A percentile compares a stretch with the other conserved stretches of the same genome.
Evolutionary conservation across 2,888 invertebrate genomes (phyloP).

Genomic region (Cephus runcator): DNA sequence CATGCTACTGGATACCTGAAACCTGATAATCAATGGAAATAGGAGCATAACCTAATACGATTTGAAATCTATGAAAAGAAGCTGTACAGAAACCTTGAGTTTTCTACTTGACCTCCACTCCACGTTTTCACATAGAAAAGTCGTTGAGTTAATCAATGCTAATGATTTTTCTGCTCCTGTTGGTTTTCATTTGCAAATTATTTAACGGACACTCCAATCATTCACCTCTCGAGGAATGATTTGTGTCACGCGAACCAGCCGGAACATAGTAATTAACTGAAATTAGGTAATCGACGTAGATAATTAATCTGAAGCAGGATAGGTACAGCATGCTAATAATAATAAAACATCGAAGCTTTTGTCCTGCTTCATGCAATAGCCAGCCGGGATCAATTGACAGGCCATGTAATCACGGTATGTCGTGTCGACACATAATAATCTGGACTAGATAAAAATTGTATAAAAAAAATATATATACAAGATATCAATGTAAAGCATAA

Average conservation of each 20-base stretch:
- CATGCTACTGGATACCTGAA: background rate
- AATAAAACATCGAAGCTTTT: background rate
- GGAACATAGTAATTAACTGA: constrained; percentile 30
- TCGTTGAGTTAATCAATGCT: background rate
- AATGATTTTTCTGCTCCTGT: background rate
- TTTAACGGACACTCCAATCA: background rate
- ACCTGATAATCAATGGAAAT: background rate
- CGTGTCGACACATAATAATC: background rate
- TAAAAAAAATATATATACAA: background rate
- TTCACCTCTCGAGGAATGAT: background rate
- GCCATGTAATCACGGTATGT: background rate
- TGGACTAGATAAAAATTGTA: background rate
- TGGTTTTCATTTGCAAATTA: background rate
- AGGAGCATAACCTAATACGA: background rate
- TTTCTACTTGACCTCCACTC: background rate
- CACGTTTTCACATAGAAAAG: background rate
- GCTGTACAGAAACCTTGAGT: background rate
- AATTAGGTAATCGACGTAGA: constrained; percentile 32
- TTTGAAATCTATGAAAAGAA: background rate
- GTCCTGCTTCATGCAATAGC: background rate
- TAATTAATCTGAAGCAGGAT: constrained; percentile 8
- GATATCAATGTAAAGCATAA: background rate
- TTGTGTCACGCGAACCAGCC: constrained; percentile 7
- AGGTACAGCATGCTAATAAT: background rate
- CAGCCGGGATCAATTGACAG: background rate